phyloP scores from a whole-genome alignment of 2,797 vertebrate species.

The Coranthus polyacanthus region DNA sequence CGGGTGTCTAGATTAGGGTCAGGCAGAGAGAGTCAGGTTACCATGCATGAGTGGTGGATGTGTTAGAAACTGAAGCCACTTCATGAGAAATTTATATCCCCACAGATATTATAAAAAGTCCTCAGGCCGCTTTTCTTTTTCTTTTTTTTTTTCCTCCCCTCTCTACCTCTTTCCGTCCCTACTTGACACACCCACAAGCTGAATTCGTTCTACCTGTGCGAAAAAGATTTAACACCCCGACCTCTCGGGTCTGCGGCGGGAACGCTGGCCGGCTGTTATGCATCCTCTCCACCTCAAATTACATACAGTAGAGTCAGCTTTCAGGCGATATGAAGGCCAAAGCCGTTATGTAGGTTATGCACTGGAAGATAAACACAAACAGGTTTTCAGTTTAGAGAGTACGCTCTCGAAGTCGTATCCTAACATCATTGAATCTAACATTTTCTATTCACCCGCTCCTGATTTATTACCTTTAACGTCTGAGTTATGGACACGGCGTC shows the following conservation, averaged over 20 bases:
- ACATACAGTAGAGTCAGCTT: conserved; percentile 66
- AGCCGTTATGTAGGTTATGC: conserved; percentile 38
- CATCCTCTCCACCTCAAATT: conserved; percentile 60
- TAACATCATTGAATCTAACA: no score
- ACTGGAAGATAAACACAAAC: conserved; percentile 24
- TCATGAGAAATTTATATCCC: conserved; percentile 75
- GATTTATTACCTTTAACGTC: no score
- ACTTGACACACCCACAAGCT: conserved; percentile 61
- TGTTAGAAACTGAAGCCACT: conserved; percentile 72
- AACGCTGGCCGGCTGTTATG: conserved; percentile 52
- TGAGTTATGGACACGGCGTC: no score
- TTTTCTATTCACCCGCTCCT: no score
- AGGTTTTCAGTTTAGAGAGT: no score
- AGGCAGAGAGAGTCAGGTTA: conserved; percentile 68
- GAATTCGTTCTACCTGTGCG: conserved; percentile 45
- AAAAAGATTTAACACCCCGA: conserved; percentile 23
- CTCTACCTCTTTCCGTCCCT: conserved; percentile 44
- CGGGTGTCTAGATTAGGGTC: conserved; percentile 71
- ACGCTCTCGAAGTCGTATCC: no score
- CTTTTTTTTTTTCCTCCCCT: no score
- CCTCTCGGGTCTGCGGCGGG: conserved; percentile 32
- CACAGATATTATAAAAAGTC: conserved; percentile 67
- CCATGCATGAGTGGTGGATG: conserved; percentile 63
- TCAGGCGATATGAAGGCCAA: conserved; percentile 43
- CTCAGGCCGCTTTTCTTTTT: conserved; percentile 41